Conservation (phyloP, 2,888 invertebrate species). For the Dynastes tityus region DNA sequence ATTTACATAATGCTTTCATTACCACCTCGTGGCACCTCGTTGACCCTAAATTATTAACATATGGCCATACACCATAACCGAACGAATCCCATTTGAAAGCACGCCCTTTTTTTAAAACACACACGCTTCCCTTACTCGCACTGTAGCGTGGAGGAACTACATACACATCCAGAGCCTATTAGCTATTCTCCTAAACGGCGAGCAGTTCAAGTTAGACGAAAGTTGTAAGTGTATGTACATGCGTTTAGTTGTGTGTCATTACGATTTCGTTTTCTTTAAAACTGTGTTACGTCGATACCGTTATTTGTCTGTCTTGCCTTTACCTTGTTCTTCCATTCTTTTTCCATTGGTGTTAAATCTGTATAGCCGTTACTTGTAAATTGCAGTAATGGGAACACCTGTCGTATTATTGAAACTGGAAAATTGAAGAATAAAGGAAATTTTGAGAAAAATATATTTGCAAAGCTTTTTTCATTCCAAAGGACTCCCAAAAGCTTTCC, state of each 20-base stretch:
- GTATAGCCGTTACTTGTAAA: no score
- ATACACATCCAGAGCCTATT: constrained; percentile 10
- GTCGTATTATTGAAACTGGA: no score
- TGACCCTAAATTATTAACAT: constrained; percentile 57
- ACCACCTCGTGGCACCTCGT: constrained; percentile 58
- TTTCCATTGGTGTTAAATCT: no score
- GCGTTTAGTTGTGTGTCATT: constrained; percentile 1
- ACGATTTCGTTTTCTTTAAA: constrained; percentile 15
- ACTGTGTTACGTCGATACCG: background rate
- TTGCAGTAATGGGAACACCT: no score
- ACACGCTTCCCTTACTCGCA: constrained; percentile 53
- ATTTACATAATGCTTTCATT: constrained; percentile 60
- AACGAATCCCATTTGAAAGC: constrained; percentile 50
- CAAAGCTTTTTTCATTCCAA: no score
- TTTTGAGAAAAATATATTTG: no score
- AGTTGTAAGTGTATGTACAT: constrained; percentile 14
- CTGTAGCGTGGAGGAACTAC: constrained; percentile 11
- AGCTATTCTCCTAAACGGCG: constrained; percentile 28
- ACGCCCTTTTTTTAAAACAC: constrained; percentile 52
- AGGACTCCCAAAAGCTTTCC: no score
- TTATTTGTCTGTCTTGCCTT: background rate
- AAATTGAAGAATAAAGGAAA: no score
- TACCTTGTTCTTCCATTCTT: no score
- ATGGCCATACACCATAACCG: constrained; percentile 54
- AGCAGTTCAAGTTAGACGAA: constrained; percentile 19